A percentile compares a stretch with the other conserved stretches of the same genome.
These are phyloP conservation scores for Hormiphora californensis DNA, from an alignment of 37 sponge, comb jelly and placozoan genomes.

Conservation along the genomic window DNA sequence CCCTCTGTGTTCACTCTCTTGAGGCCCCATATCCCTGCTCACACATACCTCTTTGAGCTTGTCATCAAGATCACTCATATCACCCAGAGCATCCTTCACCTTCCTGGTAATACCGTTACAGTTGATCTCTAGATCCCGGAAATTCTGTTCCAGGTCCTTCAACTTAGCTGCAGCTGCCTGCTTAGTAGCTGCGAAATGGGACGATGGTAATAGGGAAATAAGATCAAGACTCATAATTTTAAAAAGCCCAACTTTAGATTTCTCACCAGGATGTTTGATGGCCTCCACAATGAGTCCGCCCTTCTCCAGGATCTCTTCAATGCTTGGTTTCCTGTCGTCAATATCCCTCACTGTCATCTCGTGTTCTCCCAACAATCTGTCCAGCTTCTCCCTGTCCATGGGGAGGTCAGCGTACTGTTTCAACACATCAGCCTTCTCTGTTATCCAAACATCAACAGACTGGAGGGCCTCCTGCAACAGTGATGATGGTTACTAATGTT, in stretches of 20 bases:
- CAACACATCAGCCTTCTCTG: not conserved
- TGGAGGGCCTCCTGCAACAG: constrained; percentile 26
- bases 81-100: constrained; percentile 1
- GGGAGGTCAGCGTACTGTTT: not conserved
- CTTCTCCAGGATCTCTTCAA: constrained; percentile 42
- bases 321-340: not conserved
- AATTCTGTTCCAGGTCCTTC: constrained; percentile 19
- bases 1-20: too few relatives aligned
- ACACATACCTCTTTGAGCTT: constrained; percentile 2
- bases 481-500: too few relatives aligned
- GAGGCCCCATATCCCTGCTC: too few relatives aligned
- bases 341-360: constrained; percentile 8
- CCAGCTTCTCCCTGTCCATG: constrained; percentile 19
- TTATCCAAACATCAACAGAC: constrained; percentile 10
- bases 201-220: too few relatives aligned
- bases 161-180: not conserved
- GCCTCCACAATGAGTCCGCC: constrained; percentile 27
- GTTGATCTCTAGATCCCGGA: constrained; percentile 10
- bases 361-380: constrained; percentile 25
- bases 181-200: not conserved
- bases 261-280: constrained; percentile 23
- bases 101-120: constrained; percentile 12
- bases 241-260: too few relatives aligned
- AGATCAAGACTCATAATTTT: too few relatives aligned
- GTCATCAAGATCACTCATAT: constrained; percentile 21